These are phyloP conservation scores for Sorex maritimensis DNA, from an alignment of 2,797 vertebrate genomes.

Conservation along the genomic window DNA sequence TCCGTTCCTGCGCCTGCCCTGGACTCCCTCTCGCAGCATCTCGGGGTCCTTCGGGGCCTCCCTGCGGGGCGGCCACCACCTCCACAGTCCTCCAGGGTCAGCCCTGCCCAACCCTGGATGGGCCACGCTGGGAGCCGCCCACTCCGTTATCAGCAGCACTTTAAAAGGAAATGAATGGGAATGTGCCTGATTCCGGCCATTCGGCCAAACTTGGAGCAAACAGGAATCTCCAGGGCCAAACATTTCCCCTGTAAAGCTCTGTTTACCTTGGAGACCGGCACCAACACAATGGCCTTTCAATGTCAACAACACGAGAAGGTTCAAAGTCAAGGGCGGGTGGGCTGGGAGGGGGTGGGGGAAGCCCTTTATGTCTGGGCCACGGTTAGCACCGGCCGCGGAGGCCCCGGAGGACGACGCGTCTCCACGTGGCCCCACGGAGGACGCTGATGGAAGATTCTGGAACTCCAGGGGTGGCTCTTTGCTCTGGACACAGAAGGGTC, in stretches of 20 bases:
- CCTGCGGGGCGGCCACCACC: not conserved
- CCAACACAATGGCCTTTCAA: conserved; percentile 68
- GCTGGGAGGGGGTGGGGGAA: not conserved
- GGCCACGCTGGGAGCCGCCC: not conserved
- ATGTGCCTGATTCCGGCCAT: conserved; percentile 46
- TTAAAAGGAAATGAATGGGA: conserved; percentile 79
- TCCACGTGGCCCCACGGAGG: too few relatives aligned
- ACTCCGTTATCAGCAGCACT: conserved; percentile 44
- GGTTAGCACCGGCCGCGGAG: not conserved
- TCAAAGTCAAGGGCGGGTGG: not conserved
- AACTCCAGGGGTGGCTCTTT: too few relatives aligned
- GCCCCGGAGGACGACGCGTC: not conserved
- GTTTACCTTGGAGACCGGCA: conserved; percentile 79
- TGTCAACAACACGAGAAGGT: conserved; percentile 28
- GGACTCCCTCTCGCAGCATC: not conserved
- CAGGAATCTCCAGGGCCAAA: conserved; percentile 75
- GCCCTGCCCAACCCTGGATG: not conserved
- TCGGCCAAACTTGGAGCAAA: conserved; percentile 70
- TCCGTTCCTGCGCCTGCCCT: not conserved
- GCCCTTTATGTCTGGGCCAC: conserved; percentile 11
- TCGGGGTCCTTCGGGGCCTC: not conserved
- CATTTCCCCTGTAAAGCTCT: conserved; percentile 74
- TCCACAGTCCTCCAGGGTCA: too few relatives aligned
- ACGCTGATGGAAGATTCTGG: not conserved
- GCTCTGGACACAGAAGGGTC: too few relatives aligned